Evolutionary conservation across 2,888 invertebrate genomes (phyloP), one percentile per base, ranked within the genome.

Genomic region (Terebella lapidaria): DNA sequence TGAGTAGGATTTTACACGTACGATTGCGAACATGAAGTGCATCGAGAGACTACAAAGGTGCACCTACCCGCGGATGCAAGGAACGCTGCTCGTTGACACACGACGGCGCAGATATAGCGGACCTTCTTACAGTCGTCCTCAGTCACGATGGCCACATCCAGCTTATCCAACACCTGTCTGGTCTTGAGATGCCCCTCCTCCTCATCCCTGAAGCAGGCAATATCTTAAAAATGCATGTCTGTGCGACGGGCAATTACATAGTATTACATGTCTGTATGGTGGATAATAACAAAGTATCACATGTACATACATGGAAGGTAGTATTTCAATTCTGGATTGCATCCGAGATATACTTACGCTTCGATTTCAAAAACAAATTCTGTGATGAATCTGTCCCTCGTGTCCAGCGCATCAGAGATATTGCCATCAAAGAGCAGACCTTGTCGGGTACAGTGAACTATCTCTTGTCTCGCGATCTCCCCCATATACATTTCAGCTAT

Each of bases 401-500:
- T 24, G 10, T 10, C 87, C 42, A 96, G 84, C 52, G 88, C 83
- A 67, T 90, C 89, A 0, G 92, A 20, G 27, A 56, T 24, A 18
- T 29, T 86, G 0, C 94, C 95, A 10, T 87, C 87, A 77, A 96
- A 95, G 2, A 96, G 80, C 1, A 92, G 83, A 24, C 72, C 71
- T 45, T 75, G 69, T 58, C 74, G 69, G 5, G 91, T 89, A 73
- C 94, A 88, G 77, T 90, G 89, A 55, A 89, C 90, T 56, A 96
- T 83, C 5, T 89, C 90, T 55, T 92, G 84, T 61, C 99, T 87
- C 3, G 90, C 92, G 66, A 99, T 81, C 81, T 99, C 97, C 15
- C 97, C 97, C 90, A 97, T 89, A 81, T 97, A 97, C 96, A 97
- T 96, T 65, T 96, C 97, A 1, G 94, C 94, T 74, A 96, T 95